Evolutionary conservation across 1,140 invertebrate species (phyloP).

Genomic region (Drosophila sp.): DNA sequence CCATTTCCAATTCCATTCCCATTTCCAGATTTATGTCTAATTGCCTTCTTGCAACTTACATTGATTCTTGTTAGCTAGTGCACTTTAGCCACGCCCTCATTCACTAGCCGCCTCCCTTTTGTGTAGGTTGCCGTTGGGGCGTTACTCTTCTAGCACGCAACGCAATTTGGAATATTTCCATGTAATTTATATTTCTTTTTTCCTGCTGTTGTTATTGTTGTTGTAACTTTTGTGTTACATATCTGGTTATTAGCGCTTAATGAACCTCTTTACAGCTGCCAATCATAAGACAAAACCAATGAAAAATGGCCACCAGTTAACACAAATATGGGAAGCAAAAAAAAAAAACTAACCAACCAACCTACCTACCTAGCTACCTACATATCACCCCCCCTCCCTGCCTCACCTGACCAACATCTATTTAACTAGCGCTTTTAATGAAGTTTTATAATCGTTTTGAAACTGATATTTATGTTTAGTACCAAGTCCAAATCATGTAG

Average conservation of each 20-base stretch:
- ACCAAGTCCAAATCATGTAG: slow-evolving; percentile 14
- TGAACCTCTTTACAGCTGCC: slow-evolving; percentile 21
- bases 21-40: slow-evolving; percentile 15
- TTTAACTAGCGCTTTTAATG: slow-evolving; percentile 5
- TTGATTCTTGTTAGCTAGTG: slow-evolving; percentile 20
- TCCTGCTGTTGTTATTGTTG: too few species aligned
- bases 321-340: slow-evolving; percentile 21
- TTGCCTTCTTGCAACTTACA: slow-evolving; percentile 12
- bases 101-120: neutral
- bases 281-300: slow-evolving; percentile 17
- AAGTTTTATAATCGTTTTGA: slow-evolving; percentile 22
- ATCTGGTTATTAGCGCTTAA: slow-evolving; percentile 21
- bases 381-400: neutral
- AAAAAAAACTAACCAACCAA: neutral
- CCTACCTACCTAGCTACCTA: neutral
- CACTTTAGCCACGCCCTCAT: neutral
- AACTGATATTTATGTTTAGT: slow-evolving; percentile 17
- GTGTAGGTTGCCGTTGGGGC: slow-evolving; percentile 1
- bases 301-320: slow-evolving; percentile 19
- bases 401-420: too few species aligned
- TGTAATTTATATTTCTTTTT: slow-evolving; percentile 10
- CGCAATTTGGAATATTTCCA: neutral
- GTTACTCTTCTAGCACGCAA: slow-evolving; percentile 14
- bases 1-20: neutral
- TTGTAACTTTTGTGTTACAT: slow-evolving; percentile 9